These are phyloP conservation scores for Cliona cf. orientalis DNA, from an alignment of 37 sponge, comb jelly and placozoan species.

Conservation along the genomic window DNA sequence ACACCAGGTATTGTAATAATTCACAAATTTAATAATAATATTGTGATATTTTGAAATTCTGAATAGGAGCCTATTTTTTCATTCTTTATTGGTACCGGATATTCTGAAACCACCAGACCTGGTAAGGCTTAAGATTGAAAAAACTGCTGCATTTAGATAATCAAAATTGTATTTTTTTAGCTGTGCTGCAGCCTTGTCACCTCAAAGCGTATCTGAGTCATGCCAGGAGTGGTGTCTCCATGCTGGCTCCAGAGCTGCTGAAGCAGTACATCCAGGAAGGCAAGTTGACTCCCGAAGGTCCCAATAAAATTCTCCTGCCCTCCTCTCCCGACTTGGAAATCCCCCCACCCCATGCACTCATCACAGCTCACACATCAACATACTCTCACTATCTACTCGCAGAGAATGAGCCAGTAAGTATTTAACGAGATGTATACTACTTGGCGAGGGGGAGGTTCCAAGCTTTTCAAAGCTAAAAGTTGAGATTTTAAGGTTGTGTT, in stretches of 20 bases:
- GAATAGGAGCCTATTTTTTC: constrained; percentile 78
- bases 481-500: neutral
- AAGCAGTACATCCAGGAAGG: constrained; percentile 34
- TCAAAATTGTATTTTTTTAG: constrained; percentile 23
- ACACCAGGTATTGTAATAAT: constrained; percentile 61
- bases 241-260: constrained; percentile 76
- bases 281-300: constrained; percentile 1
- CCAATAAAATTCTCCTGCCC: constrained; percentile 18
- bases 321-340: neutral
- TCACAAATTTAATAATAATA: neutral
- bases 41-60: neutral
- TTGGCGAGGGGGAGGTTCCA: neutral
- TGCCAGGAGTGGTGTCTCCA: constrained; percentile 72
- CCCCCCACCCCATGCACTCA: neutral
- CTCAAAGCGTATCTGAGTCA: constrained; percentile 42
- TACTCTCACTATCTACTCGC: constrained; percentile 28
- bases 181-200: constrained; percentile 40
- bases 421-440: too few species aligned
- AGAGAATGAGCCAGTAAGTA: constrained; percentile 30
- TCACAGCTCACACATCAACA: neutral
- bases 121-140: constrained; percentile 34
- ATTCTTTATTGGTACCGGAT: constrained; percentile 83
- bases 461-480: neutral
- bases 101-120: constrained; percentile 81
- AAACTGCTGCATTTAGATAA: neutral